A percentile compares a stretch with the other conserved stretches of the same genome.
Evolutionary conservation across 2,797 vertebrate genomes (phyloP).

Genomic region (Rhinichthys osculus): DNA sequence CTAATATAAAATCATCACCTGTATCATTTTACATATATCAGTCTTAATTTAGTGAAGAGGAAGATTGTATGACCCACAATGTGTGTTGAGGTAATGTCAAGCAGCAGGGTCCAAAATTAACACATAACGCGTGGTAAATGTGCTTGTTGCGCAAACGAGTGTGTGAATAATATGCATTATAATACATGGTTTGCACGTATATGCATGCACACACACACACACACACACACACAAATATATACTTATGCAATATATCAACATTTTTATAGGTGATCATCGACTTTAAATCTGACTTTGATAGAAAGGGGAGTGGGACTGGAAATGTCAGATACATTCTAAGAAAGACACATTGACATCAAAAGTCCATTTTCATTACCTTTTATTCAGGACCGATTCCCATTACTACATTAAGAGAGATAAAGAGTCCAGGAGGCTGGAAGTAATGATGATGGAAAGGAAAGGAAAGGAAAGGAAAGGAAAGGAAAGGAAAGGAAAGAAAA

Average conservation of each 20-base stretch:
- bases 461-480: background rate
- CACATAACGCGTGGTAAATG: too few relatives aligned
- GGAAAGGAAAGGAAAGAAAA: too few relatives aligned
- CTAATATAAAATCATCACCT: constrained; percentile 54
- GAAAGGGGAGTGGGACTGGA: background rate
- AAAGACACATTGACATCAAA: constrained; percentile 68
- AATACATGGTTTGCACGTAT: background rate
- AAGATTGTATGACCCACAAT: background rate
- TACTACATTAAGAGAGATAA: constrained; percentile 32
- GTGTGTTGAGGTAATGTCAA: background rate
- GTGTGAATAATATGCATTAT: background rate
- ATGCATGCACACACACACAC: too few relatives aligned
- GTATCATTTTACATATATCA: constrained; percentile 19
- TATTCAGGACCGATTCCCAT: constrained; percentile 70
- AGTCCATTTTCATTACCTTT: constrained; percentile 65
- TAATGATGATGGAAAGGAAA: background rate
- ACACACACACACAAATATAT: too few relatives aligned
- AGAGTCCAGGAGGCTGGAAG: constrained; percentile 52
- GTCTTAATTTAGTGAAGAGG: background rate
- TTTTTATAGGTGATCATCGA: constrained; percentile 40
- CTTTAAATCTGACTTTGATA: background rate
- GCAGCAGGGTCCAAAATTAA: background rate
- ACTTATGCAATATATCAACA: too few relatives aligned
- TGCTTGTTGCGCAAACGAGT: too few relatives aligned
- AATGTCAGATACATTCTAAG: constrained; percentile 52